phyloP scores from a whole-genome alignment of 1,140 invertebrate genomes.

The Idris sp. region DNA sequence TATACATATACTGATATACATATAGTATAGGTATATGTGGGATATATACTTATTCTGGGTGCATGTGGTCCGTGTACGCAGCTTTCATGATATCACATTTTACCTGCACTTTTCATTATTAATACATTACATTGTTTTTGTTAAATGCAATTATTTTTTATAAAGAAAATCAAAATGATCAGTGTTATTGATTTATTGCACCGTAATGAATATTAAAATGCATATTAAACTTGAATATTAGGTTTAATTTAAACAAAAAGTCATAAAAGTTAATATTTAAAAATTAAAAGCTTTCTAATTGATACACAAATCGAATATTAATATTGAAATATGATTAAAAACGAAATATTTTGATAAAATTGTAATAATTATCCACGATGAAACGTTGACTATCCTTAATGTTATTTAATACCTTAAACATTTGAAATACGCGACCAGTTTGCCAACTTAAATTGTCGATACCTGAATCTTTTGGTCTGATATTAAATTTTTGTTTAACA shows the following conservation, averaged over 20 bases:
- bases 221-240: too few relatives aligned
- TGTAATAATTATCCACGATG: background rate
- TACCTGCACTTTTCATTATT: slow-evolving; percentile 24
- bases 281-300: too few relatives aligned
- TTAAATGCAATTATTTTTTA: slow-evolving; percentile 13
- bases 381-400: background rate
- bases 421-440: slow-evolving; percentile 29
- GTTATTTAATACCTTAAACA: slow-evolving; percentile 28
- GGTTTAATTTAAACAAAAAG: too few relatives aligned
- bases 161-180: too few relatives aligned
- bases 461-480: slow-evolving; percentile 26
- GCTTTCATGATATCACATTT: slow-evolving; percentile 58
- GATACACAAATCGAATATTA: too few relatives aligned
- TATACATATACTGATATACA: slow-evolving; percentile 61
- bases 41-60: slow-evolving; percentile 47
- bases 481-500: slow-evolving; percentile 59
- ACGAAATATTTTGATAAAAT: slow-evolving; percentile 2
- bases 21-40: too few relatives aligned
- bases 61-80: slow-evolving; percentile 40
- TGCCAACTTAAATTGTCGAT: slow-evolving; percentile 50
- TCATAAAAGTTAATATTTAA: too few relatives aligned
- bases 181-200: too few relatives aligned
- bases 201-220: too few relatives aligned
- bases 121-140: slow-evolving; percentile 19
- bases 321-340: too few relatives aligned